phyloP scores from a whole-genome alignment of 2,113 vertebrate genomes.

The Falcunculus frontatus region DNA sequence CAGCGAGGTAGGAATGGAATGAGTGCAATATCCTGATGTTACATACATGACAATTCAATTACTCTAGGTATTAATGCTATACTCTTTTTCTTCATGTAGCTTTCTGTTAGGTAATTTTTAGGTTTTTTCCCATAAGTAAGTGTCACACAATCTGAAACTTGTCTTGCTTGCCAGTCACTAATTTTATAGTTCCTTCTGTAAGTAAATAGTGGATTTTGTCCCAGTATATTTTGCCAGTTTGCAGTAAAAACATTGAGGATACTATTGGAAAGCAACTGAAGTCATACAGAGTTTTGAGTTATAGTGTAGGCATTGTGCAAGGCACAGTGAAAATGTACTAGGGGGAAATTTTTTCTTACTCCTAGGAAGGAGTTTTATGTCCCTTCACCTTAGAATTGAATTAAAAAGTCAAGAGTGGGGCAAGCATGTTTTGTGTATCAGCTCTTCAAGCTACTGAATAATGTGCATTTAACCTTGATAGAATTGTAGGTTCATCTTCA shows the following conservation, averaged over 20 bases:
- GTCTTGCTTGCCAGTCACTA: neutral
- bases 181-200: neutral
- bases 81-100: neutral
- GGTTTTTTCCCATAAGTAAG: neutral
- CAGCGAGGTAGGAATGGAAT: neutral
- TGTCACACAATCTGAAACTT: neutral
- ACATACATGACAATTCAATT: neutral
- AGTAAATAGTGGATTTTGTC: neutral
- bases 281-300: neutral
- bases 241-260: neutral
- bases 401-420: neutral
- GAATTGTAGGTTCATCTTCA: neutral
- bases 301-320: neutral
- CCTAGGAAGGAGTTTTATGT: neutral
- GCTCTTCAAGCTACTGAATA: neutral
- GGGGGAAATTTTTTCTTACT: neutral
- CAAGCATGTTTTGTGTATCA: neutral
- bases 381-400: neutral
- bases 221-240: neutral
- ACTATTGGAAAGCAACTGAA: neutral
- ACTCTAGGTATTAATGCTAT: neutral
- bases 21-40: neutral
- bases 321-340: neutral
- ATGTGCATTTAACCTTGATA: neutral
- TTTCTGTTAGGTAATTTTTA: neutral